Evolutionary conservation across 2,113 vertebrate genomes (phyloP).

Genomic region (Propithecus coquereli): DNA sequence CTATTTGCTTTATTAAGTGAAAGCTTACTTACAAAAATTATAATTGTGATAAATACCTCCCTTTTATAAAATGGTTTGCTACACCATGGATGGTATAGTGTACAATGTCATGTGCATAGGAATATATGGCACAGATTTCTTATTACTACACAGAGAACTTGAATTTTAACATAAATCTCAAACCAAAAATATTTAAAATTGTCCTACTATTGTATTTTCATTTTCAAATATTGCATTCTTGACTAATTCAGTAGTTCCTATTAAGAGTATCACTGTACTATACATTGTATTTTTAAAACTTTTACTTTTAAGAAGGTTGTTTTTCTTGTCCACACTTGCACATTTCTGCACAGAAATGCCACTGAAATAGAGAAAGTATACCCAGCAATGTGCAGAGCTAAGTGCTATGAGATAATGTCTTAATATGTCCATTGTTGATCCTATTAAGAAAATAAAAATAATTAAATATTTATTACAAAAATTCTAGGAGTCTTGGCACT

Average conservation of each 20-base stretch:
- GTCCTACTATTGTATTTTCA: neutral
- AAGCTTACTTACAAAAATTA: neutral
- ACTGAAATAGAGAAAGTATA: neutral
- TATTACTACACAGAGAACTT: neutral
- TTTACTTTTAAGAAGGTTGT: neutral
- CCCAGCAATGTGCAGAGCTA: neutral
- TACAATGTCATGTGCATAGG: rapidly evolving
- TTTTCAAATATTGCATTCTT: neutral
- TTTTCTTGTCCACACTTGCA: neutral
- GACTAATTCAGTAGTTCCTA: neutral
- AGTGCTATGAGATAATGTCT: neutral
- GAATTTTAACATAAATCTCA: neutral
- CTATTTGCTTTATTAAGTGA: neutral
- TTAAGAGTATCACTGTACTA: neutral
- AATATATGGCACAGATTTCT: neutral
- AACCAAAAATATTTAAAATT: neutral
- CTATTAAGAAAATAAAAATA: neutral
- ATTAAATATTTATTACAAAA: neutral
- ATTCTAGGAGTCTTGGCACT: neutral
- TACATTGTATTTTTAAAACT: neutral
- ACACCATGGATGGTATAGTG: neutral
- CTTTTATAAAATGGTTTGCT: neutral
- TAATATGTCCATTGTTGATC: neutral
- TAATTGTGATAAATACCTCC: neutral
- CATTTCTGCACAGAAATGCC: neutral